phyloP scores from a whole-genome alignment of 2,797 vertebrate genomes.

The Botia almorhae region DNA sequence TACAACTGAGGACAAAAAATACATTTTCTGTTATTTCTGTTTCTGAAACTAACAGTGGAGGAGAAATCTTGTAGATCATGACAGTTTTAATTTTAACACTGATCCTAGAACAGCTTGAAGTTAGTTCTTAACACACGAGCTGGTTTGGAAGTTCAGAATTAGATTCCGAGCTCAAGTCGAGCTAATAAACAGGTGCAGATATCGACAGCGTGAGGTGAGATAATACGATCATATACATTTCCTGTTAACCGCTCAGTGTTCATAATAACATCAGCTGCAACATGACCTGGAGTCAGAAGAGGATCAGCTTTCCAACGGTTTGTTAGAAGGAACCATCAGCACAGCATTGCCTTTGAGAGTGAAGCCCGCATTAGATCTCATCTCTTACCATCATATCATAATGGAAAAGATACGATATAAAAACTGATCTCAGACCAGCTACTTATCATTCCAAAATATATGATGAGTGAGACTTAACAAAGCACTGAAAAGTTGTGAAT shows the following conservation, averaged over 20 bases:
- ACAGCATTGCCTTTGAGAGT: no score
- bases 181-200: constrained; percentile 52
- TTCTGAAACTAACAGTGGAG: neutral
- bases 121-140: constrained; percentile 28
- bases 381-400: constrained; percentile 9
- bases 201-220: constrained; percentile 56
- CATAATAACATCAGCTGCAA: constrained; percentile 57
- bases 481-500: neutral
- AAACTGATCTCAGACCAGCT: constrained; percentile 8
- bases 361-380: constrained; percentile 9
- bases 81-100: neutral
- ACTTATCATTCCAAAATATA: neutral
- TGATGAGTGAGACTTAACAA: neutral
- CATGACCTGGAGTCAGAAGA: constrained; percentile 42
- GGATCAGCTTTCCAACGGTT: constrained; percentile 6
- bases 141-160: constrained; percentile 38
- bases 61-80: neutral
- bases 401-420: neutral
- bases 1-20: neutral
- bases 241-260: constrained; percentile 48
- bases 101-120: constrained; percentile 14
- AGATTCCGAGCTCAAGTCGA: constrained; percentile 44
- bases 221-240: constrained; percentile 55
- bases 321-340: neutral
- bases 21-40: neutral